These are phyloP conservation scores for Halichoerus grypus DNA, from an alignment of 2,113 vertebrate genomes.

Conservation along the genomic window DNA sequence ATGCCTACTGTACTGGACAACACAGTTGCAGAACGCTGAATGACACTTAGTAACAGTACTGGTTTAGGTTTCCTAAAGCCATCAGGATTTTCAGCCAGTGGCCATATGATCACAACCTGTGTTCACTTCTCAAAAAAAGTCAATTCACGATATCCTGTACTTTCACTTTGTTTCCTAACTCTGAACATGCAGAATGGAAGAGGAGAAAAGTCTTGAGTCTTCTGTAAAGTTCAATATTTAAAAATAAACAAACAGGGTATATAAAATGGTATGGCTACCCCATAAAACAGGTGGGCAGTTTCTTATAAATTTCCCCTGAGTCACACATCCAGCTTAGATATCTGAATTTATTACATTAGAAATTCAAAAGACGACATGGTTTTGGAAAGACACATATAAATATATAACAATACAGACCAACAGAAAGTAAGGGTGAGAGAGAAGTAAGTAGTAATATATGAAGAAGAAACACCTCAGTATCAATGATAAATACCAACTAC, in stretches of 20 bases:
- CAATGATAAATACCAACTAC: not conserved
- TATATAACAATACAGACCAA: not conserved
- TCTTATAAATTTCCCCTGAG: not conserved
- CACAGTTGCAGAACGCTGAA: not conserved
- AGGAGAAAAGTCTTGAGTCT: not conserved
- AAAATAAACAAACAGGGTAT: not conserved
- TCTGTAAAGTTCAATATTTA: not conserved
- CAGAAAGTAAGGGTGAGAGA: not conserved
- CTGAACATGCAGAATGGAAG: not conserved
- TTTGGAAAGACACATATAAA: not conserved
- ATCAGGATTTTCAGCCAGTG: not conserved
- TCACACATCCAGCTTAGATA: not conserved
- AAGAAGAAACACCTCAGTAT: not conserved
- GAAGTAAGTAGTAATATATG: not conserved
- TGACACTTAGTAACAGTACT: not conserved
- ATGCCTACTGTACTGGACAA: not conserved
- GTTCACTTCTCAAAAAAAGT: not conserved
- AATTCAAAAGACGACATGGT: not conserved
- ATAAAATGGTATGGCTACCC: not conserved
- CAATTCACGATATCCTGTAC: not conserved
- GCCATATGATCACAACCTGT: conserved; percentile 25
- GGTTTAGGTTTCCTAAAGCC: not conserved
- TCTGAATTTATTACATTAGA: not conserved
- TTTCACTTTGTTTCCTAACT: conserved; percentile 32
- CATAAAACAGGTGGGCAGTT: not conserved